phyloP scores from a whole-genome alignment of 2,113 vertebrate genomes.

The Ochotona princeps region DNA sequence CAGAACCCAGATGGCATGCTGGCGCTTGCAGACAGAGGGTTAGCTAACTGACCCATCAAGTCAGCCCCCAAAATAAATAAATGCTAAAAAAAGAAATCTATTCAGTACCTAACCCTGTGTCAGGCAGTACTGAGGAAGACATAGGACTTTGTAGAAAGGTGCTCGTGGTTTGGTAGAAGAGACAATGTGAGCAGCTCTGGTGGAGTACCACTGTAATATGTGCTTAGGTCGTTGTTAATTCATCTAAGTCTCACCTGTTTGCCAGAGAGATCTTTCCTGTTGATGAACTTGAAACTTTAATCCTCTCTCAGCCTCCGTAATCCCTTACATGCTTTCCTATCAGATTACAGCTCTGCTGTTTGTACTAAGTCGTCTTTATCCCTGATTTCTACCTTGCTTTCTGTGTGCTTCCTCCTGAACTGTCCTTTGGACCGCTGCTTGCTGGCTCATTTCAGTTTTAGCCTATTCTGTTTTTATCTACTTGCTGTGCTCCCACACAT shows the following conservation, averaged over 20 bases:
- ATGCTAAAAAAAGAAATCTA: too few species aligned
- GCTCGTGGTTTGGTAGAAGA: slow-evolving; percentile 41
- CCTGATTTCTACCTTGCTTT: slow-evolving; percentile 34
- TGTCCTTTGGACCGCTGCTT: slow-evolving; percentile 40
- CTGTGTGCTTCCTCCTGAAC: slow-evolving; percentile 44
- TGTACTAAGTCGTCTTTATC: slow-evolving; percentile 54
- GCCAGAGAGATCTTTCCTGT: slow-evolving; percentile 43
- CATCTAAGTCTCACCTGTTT: slow-evolving; percentile 51
- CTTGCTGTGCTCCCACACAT: slow-evolving; percentile 27
- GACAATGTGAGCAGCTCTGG: slow-evolving; percentile 43
- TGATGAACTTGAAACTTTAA: slow-evolving; percentile 72
- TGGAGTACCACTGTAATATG: slow-evolving; percentile 48
- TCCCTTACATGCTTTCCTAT: slow-evolving; percentile 62
- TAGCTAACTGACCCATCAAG: too few species aligned
- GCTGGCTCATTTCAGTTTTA: slow-evolving; percentile 45
- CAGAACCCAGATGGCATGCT: too few species aligned
- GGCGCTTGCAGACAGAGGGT: too few species aligned
- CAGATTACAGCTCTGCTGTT: slow-evolving; percentile 59
- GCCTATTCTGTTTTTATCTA: slow-evolving; percentile 36
- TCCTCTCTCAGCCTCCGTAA: slow-evolving; percentile 52
- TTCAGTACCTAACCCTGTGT: slow-evolving; percentile 4
- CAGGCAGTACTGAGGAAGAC: neutral
- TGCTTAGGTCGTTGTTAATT: slow-evolving; percentile 67
- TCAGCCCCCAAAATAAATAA: too few species aligned
- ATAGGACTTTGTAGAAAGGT: slow-evolving; percentile 50